These are phyloP conservation scores for Calliopum simillimum DNA, from an alignment of 2,888 invertebrate genomes.

Conservation along the genomic window DNA sequence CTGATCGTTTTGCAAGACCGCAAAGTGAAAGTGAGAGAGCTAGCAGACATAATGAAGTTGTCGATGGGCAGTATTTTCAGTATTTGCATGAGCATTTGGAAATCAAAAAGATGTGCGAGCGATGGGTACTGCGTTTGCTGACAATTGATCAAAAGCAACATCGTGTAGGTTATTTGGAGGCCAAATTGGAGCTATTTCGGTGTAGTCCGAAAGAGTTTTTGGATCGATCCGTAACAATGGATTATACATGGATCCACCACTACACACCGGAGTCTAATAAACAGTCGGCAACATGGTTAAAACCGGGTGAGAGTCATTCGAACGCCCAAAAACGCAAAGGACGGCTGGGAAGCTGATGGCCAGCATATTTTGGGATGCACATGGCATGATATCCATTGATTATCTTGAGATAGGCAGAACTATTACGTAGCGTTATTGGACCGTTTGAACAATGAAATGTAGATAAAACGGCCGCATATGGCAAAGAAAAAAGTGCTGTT, in stretches of 20 bases:
- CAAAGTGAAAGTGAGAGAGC: too few species aligned
- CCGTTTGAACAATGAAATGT: too few species aligned
- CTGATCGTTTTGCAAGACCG: too few species aligned
- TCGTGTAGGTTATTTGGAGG: constrained; percentile 23
- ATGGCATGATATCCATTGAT: constrained; percentile 27
- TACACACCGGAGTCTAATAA: too few species aligned
- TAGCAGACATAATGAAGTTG: too few species aligned
- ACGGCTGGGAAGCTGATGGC: constrained; percentile 27
- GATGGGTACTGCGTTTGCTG: constrained; percentile 37
- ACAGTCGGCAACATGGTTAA: too few species aligned
- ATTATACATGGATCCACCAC: constrained; percentile 9
- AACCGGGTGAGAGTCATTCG: constrained; percentile 16
- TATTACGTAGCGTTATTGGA: constrained; percentile 10
- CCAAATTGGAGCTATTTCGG: neutral
- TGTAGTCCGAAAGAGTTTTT: constrained; percentile 1
- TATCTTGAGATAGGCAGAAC: constrained; percentile 27
- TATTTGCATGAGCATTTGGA: constrained; percentile 11
- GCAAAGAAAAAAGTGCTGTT: constrained; percentile 23
- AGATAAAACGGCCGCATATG: constrained; percentile 18
- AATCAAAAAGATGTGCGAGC: constrained; percentile 39
- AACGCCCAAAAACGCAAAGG: constrained; percentile 13
- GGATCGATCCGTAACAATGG: constrained; percentile 11
- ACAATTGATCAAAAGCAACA: too few species aligned
- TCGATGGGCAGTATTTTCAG: too few species aligned
- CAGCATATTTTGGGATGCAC: constrained; percentile 32